Conservation (phyloP, 2,797 vertebrate genomes). For the Bradypodion pumilum region DNA sequence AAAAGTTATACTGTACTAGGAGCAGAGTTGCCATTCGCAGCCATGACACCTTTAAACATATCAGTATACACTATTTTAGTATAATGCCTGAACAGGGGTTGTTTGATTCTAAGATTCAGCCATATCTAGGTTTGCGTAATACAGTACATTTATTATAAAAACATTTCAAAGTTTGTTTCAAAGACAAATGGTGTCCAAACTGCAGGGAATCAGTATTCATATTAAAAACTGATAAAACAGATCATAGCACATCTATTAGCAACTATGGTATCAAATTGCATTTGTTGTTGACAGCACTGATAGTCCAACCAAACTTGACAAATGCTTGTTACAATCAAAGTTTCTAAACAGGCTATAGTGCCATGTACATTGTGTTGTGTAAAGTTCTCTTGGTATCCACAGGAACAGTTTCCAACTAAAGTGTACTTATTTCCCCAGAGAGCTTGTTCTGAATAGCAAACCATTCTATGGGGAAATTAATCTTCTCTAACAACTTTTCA, state of each 20-base stretch:
- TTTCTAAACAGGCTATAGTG: slow-evolving; percentile 48
- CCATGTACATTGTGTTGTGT: slow-evolving; percentile 49
- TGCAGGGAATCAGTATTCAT: too few species aligned
- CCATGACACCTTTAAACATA: neutral
- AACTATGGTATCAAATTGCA: neutral
- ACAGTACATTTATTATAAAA: neutral
- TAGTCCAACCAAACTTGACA: slow-evolving; percentile 17
- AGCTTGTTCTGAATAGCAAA: slow-evolving; percentile 74
- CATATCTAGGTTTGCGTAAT: neutral
- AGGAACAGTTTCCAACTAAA: slow-evolving; percentile 71
- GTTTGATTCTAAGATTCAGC: neutral
- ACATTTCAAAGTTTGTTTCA: neutral
- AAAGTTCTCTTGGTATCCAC: slow-evolving; percentile 70
- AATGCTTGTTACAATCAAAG: neutral
- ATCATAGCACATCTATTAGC: neutral
- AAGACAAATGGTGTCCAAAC: neutral
- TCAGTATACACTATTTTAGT: neutral
- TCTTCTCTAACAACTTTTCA: slow-evolving; percentile 71
- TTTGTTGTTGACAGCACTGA: slow-evolving; percentile 2
- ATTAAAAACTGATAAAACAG: neutral
- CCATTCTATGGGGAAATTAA: slow-evolving; percentile 68
- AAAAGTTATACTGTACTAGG: too few species aligned
- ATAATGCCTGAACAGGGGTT: neutral
- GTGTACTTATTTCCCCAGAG: slow-evolving; percentile 74
- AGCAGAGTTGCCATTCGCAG: too few species aligned